Evolutionary conservation across 2,113 vertebrate species (phyloP), one percentile per base, ranked within the genome.

Genomic region (Carassius gibelio): DNA sequence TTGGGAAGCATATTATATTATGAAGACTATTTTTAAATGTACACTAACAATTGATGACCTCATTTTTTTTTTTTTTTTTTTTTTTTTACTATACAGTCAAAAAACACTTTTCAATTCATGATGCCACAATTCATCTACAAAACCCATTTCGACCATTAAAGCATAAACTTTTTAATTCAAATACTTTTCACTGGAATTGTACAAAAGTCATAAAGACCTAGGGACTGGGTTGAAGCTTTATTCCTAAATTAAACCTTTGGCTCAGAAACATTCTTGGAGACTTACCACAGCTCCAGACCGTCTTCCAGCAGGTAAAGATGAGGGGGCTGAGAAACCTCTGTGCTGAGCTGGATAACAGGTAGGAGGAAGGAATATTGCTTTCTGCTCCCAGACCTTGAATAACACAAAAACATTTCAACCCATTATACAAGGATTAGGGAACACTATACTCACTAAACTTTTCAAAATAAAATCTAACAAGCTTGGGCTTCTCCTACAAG

Each of bases 281-380:
- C 94, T 88, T 96, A 99, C 98, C 98, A 99, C 88, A 99, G 95
- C 89, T 98, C 97, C 91, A 99, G 95, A 90, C 97, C 98, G 84
- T 99, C 98, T 94, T 99, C 98, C 89, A 99, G 93, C 91, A 99
- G 95, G 92, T 99, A 99, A 55, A 99, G 96, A 87, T 99, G 98
- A 17, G 97, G 98, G n/a, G 97, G 98, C 90, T 98, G 96, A 9
- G 96, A 96, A 87, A 99, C 97, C 89, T 99, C 97, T 10, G 97
- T 99, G 93, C 98, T 99, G 90, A 99, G 95, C 68, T 99, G 97
- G 93, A 99, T 98, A 91, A 99, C 95, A 82, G 98, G 98, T 87
- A 99, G 96, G 36, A 99, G 96, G 92, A 99, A 99, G 85, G 96
- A 95, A 88, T 99, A 93, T 96, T 98, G 92, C 97, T 98, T 89